Evolutionary conservation across 2,888 invertebrate species (phyloP).

Genomic region (Dendrolimus pini): DNA sequence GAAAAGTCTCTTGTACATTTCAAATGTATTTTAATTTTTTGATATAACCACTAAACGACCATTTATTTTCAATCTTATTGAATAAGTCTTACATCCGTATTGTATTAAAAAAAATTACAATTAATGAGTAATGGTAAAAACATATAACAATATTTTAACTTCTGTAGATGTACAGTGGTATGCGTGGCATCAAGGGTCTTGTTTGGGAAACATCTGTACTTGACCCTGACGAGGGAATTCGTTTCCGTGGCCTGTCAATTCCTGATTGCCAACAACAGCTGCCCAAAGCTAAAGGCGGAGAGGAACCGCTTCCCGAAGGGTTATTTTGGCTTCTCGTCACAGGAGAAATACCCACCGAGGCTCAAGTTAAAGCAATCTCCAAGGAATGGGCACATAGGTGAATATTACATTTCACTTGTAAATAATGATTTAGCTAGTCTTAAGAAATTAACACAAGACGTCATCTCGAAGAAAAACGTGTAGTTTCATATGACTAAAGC

Average conservation of each 20-base stretch:
- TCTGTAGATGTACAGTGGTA: slow-evolving; percentile 91
- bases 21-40: too few species aligned
- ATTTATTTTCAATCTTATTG: too few species aligned
- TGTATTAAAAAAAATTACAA: too few species aligned
- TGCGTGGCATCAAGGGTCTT: slow-evolving; percentile 96
- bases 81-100: too few species aligned
- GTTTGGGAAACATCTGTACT: slow-evolving; percentile 97
- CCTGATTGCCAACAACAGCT: slow-evolving; percentile 85
- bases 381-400: slow-evolving; percentile 86
- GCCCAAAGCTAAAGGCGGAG: slow-evolving; percentile 82
- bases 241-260: slow-evolving; percentile 95
- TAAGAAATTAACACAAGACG: background rate
- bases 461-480: too few species aligned
- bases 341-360: slow-evolving; percentile 83
- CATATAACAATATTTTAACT: too few species aligned
- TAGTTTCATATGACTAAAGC: too few species aligned
- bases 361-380: slow-evolving; percentile 82
- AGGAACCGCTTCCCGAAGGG: slow-evolving; percentile 86
- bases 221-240: slow-evolving; percentile 96
- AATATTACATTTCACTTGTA: slow-evolving; percentile 6
- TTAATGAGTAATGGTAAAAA: too few species aligned
- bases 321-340: slow-evolving; percentile 88
- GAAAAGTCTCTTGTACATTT: too few species aligned
- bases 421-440: background rate
- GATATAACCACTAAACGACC: too few species aligned